Evolutionary conservation across 2,797 vertebrate species (phyloP).

Genomic region (Trematomus bernacchii): DNA sequence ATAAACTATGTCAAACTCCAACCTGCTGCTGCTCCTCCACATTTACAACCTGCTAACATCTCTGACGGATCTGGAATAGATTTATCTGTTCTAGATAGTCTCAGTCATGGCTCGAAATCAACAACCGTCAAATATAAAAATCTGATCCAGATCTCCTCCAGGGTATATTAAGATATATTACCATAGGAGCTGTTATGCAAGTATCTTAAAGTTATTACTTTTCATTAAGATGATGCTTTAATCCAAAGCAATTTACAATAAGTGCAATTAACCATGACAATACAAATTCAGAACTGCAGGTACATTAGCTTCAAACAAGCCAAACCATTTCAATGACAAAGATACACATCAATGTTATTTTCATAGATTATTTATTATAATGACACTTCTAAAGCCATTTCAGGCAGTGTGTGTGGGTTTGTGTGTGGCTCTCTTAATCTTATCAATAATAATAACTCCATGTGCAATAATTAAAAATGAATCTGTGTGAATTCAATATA

Average conservation of each 20-base stretch:
- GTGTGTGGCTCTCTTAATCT: not conserved
- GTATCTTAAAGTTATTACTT: not conserved
- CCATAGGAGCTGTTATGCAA: not conserved
- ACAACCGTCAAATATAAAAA: no score
- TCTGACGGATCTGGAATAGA: not conserved
- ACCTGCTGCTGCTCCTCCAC: not conserved
- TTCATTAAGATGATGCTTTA: no score
- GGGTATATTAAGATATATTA: not conserved
- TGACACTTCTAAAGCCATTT: not conserved
- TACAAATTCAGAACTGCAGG: no score
- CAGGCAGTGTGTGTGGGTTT: not conserved
- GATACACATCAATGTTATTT: not conserved
- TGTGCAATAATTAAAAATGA: not conserved
- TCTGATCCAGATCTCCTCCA: not conserved
- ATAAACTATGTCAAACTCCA: not conserved
- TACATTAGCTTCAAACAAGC: no score
- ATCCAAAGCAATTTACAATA: no score
- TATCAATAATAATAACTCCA: not conserved
- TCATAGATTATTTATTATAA: no score
- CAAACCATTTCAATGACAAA: no score
- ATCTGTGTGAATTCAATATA: not conserved
- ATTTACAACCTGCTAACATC: not conserved
- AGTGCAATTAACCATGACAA: no score
- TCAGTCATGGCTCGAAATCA: conserved; percentile 1
- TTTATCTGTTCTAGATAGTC: not conserved